Evolutionary conservation across 2,888 invertebrate genomes (phyloP).

Genomic region (Cerceris rybyensis): DNA sequence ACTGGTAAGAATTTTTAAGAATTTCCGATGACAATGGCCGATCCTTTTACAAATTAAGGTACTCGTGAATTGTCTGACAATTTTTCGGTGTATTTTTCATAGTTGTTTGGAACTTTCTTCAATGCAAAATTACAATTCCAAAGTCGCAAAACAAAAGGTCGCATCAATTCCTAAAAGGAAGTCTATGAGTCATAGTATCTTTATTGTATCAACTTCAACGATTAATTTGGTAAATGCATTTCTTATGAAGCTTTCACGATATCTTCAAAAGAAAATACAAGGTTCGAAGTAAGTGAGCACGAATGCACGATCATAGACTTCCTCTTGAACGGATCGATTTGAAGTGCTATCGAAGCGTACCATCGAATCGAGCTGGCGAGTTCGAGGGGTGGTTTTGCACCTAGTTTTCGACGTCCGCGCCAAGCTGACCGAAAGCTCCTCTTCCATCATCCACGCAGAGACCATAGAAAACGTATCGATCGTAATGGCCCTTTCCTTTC

Average conservation of each 20-base stretch:
- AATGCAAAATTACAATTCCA: no score
- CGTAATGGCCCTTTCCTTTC: conserved; percentile 3
- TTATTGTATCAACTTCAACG: not conserved
- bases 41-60: no score
- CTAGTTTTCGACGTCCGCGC: conserved; percentile 29
- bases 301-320: conserved; percentile 10
- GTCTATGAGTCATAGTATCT: no score
- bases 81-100: no score
- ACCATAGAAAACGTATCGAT: not conserved
- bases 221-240: conserved; percentile 38
- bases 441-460: conserved; percentile 16
- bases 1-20: no score
- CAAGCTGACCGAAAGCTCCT: conserved; percentile 54
- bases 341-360: not conserved
- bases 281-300: conserved; percentile 15
- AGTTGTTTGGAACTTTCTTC: no score
- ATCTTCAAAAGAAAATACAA: not conserved
- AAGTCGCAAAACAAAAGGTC: no score
- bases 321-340: not conserved
- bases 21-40: no score
- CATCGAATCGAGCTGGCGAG: not conserved
- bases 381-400: conserved; percentile 44
- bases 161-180: no score
- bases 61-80: no score
- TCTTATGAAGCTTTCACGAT: not conserved